phyloP scores from a whole-genome alignment of 2,797 vertebrate species.

The Tadarida brasiliensis region DNA sequence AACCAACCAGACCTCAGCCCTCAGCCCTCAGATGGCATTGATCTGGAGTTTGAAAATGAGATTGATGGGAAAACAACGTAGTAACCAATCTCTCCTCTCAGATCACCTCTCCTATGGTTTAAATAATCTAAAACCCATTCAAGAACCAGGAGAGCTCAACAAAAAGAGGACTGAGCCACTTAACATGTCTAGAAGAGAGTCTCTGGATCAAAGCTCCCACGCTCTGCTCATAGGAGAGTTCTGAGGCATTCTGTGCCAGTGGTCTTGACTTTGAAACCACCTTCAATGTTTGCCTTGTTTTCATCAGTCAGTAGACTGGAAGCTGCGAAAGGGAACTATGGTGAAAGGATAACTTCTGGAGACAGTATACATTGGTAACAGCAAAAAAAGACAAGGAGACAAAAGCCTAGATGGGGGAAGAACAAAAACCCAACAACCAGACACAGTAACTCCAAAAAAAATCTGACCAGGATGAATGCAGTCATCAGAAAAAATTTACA shows the following conservation, averaged over 20 bases:
- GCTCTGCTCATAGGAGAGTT: neutral
- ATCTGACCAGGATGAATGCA: neutral
- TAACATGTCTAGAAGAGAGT: neutral
- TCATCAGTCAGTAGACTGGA: neutral
- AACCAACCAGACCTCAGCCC: neutral
- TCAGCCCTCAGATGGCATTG: neutral
- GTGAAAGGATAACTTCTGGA: neutral
- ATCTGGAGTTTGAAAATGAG: slow-evolving; percentile 44
- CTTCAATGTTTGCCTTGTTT: neutral
- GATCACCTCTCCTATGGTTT: neutral
- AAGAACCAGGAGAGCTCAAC: neutral
- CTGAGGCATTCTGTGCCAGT: neutral
- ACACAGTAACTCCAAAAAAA: neutral
- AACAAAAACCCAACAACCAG: neutral
- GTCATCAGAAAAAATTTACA: slow-evolving; percentile 12
- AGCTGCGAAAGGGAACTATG: neutral
- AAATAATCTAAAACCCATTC: slow-evolving; percentile 34
- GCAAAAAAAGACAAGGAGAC: neutral
- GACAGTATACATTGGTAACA: neutral
- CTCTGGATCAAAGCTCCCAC: neutral
- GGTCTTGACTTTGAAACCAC: slow-evolving; percentile 39
- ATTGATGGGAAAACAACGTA: neutral
- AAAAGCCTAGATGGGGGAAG: neutral
- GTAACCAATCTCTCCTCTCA: neutral
- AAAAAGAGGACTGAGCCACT: neutral